Base-by-base conservation (phyloP, 2,888 invertebrate genomes). In the Chaetogeoica ovagalla region DNA sequence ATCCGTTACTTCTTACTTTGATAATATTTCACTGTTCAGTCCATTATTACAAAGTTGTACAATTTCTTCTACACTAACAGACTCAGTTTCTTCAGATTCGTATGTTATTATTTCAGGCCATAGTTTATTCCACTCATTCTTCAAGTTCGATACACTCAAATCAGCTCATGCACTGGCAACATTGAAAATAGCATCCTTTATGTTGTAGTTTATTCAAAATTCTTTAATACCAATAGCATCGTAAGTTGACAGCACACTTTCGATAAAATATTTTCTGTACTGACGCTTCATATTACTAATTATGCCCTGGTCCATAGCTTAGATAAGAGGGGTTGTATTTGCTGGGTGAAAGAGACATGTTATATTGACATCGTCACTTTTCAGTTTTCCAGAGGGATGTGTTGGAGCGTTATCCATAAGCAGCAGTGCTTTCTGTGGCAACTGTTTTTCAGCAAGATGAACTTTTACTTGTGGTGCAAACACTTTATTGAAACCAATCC, bases 311-410 rank as follows among this genome's bases (percentile, higher is more conserved):
- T 72, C 72, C 55, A 55, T 65, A 21, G 63, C 37, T 52, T 65
- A n/a, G 30, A 74, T 0, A 62, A 74, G 55, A 74, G 21, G n/a
- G n/a, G 65, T 74, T 37, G 21, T 74, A 65, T 57, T 74, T 63
- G 39, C 21, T 65, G 39, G 65, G 55, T 65, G 39, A 74, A 74
- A 74, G 0, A 55, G 15, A 0, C n/a, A 55, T 74, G 63, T 65
- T 65, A 65, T 65, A 30, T 74, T 52, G 86, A 88, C 62, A 89
- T 69, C 43, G 2, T 81, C 75, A 75, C 75, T 81, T 81, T 81
- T 43, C 43, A 81, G 66, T 66, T 66, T 69, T 68, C 19, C 59
- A 9, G 63, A 63, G 43, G n/a, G 52, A 62, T 74, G 74, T 68
- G 68, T 65, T 59, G 74, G 74, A 0, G 69, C 74, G 55, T 81